Percentiles rank a stretch among this genome's conserved stretches.
Conservation (phyloP, 2,113 vertebrate species). For the Psammodynastes pulverulentus region DNA sequence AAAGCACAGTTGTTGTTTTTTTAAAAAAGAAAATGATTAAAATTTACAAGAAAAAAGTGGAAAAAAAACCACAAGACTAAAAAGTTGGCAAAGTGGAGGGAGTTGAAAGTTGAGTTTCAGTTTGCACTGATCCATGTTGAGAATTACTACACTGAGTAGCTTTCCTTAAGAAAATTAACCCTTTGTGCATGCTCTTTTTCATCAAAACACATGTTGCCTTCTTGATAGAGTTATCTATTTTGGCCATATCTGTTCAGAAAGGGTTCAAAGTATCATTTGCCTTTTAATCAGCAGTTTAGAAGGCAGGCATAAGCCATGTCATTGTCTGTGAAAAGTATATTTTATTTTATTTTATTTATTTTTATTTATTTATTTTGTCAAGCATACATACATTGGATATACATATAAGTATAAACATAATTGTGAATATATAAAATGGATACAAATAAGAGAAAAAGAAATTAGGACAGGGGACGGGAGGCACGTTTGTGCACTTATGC, state of each 20-base stretch:
- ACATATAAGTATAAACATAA: no score
- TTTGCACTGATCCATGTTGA: constrained; percentile 53
- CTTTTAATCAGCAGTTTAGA: constrained; percentile 60
- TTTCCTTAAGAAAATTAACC: constrained; percentile 48
- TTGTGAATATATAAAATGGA: no score
- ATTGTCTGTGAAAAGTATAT: constrained; percentile 59
- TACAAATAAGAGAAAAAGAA: no score
- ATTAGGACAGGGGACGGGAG: no score
- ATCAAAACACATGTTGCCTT: constrained; percentile 35
- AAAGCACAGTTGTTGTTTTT: neutral
- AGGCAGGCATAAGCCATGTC: constrained; percentile 57
- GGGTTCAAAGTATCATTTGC: constrained; percentile 51
- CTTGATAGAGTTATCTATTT: constrained; percentile 47
- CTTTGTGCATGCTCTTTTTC: constrained; percentile 59
- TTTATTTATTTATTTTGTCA: no score
- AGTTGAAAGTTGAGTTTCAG: constrained; percentile 57
- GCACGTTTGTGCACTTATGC: no score
- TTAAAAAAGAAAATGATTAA: neutral
- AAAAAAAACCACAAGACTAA: neutral
- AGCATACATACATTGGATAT: no score
- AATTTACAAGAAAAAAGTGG: neutral
- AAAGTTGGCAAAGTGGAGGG: neutral
- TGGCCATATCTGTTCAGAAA: constrained; percentile 45
- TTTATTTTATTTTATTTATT: no score
- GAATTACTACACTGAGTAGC: constrained; percentile 60